phyloP scores from a whole-genome alignment of 2,888 invertebrate genomes.

The Lamproptera curius region DNA sequence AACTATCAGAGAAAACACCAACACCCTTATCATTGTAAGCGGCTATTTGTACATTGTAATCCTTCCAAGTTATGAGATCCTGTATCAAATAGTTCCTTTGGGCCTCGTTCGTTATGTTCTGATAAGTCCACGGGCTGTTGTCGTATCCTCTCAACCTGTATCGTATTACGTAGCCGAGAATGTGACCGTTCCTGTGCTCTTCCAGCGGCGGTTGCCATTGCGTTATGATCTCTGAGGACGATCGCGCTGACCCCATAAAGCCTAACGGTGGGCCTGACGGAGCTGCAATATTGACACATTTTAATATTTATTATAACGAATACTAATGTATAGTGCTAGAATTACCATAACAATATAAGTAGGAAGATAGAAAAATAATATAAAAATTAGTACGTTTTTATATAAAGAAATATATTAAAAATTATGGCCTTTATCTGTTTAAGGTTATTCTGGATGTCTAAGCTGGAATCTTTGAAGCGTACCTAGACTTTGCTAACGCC shows the following conservation, averaged over 20 bases:
- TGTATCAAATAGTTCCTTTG: conserved; percentile 93
- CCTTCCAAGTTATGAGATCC: conserved; percentile 98
- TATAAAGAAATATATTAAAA: too few species aligned
- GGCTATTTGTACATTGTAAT: conserved; percentile 97
- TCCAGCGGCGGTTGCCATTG: conserved; percentile 98
- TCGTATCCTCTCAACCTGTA: conserved; percentile 95
- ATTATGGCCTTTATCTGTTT: too few species aligned
- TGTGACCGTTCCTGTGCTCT: conserved; percentile 96
- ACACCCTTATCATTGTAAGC: conserved; percentile 98
- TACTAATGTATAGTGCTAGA: too few species aligned
- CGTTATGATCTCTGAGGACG: conserved; percentile 96
- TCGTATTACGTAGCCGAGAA: conserved; percentile 94
- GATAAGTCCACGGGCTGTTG: conserved; percentile 93
- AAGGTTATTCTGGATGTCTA: too few species aligned
- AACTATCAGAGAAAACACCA: conserved; percentile 93
- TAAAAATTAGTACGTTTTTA: too few species aligned
- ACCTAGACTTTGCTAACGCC: too few species aligned
- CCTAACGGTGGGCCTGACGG: conserved; percentile 97
- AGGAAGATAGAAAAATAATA: too few species aligned
- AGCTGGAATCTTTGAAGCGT: too few species aligned
- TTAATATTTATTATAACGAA: too few species aligned
- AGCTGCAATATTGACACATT: too few species aligned
- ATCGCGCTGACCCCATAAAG: conserved; percentile 95
- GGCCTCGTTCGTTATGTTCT: conserved; percentile 95
- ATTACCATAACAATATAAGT: too few species aligned